Base-by-base conservation (phyloP, 2,797 vertebrate species). In the Aratinga solstitialis region DNA sequence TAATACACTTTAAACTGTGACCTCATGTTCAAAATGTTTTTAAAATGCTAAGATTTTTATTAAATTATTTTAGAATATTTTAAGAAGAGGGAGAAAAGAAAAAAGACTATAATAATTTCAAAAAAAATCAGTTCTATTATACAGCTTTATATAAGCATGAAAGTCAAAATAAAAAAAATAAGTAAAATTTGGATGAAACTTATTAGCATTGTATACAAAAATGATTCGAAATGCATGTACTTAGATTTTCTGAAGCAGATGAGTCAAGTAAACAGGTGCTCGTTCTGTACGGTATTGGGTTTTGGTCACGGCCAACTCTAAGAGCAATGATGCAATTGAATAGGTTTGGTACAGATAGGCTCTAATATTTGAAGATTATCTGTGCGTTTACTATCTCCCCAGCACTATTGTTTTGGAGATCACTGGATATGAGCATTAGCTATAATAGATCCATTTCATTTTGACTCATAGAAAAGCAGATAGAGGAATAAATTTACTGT, bases 251-350 rank as follows among this genome's bases (percentile, higher is more conserved):
- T 65, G 2, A 4, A 85, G 43, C 16, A 65, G 29, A 29, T 19
- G 74, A 71, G 59, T 23, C 5, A 36, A 84, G 5, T 53, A 89
- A 89, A 56, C 7, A 73, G 23, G 2, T 81, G 10, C 8, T 12
- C 51, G 0, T 34, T 69, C 30, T 56, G 2, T 14, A 11, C 0
- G 0, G 27, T 56, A 5, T 17, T 82, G 40, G 5, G 2, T 16
- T 94, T 76, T 69, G 72, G 4, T 22, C 15, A 11, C 81, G 2
- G 2, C 6, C 17, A 56, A 12, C 66, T 62, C 0, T 40, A 38
- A 82, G 10, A 58, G 17, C 24, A 73, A 14, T 3, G 43, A 43
- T 51, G 53, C 9, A 11, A 17, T 14, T 48, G 16, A 79, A 67
- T 36, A 66, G 5, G 4, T 84, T 42, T 86, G 40, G 9, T 48